Evolutionary conservation across 2,113 vertebrate species (phyloP).

Genomic region (Seriola quinqueradiata): DNA sequence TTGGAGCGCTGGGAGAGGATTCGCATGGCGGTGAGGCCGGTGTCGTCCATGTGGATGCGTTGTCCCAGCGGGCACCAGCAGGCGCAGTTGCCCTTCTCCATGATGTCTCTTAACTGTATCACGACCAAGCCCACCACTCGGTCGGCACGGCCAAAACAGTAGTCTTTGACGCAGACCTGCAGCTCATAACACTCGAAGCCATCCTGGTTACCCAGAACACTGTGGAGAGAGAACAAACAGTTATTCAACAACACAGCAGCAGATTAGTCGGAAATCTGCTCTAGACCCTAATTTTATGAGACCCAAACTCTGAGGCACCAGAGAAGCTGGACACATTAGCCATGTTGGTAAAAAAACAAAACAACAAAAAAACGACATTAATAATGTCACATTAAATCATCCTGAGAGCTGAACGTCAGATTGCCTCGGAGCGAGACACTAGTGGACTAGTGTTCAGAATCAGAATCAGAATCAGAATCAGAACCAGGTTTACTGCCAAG

Average conservation of each 20-base stretch:
- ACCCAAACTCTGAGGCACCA: too few species aligned
- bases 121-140: slow-evolving; percentile 92
- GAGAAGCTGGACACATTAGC: not conserved
- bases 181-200: slow-evolving; percentile 96
- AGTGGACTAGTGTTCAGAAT: too few species aligned
- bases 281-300: too few species aligned
- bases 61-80: slow-evolving; percentile 96
- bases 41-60: slow-evolving; percentile 95
- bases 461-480: too few species aligned
- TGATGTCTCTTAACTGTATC: slow-evolving; percentile 92
- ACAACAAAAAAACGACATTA: too few species aligned
- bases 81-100: slow-evolving; percentile 92
- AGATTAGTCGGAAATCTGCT: too few species aligned
- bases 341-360: not conserved
- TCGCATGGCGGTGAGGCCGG: slow-evolving; percentile 93
- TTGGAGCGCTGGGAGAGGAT: slow-evolving; percentile 98
- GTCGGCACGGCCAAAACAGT: slow-evolving; percentile 98
- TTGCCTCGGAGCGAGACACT: not conserved
- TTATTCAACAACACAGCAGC: not conserved
- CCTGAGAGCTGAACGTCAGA: not conserved
- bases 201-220: slow-evolving; percentile 93
- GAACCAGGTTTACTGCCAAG: too few species aligned
- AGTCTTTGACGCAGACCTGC: slow-evolving; percentile 97
- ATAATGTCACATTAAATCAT: not conserved
- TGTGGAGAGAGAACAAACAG: slow-evolving; percentile 57